Evolutionary conservation across 2,888 invertebrate species (phyloP).

Genomic region (Microctonus brassicae): DNA sequence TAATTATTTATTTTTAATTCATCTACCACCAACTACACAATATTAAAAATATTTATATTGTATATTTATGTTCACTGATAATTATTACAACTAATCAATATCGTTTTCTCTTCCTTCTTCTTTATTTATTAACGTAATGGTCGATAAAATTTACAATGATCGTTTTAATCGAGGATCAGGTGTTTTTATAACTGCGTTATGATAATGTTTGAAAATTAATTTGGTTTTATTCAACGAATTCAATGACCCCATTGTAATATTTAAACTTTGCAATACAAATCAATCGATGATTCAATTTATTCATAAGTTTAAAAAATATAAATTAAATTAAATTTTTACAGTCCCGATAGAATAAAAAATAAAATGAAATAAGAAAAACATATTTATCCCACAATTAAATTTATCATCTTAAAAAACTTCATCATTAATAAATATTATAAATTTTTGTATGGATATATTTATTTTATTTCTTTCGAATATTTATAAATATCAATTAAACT

Average conservation of each 20-base stretch:
- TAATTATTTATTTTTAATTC: neutral
- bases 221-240: slow-evolving; percentile 50
- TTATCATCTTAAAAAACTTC: too few relatives aligned
- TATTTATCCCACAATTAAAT: too few relatives aligned
- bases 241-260: slow-evolving; percentile 49
- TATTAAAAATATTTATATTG: neutral
- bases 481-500: neutral
- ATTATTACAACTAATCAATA: too few relatives aligned
- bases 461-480: neutral
- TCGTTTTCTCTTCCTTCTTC: too few relatives aligned
- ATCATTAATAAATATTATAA: too few relatives aligned
- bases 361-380: neutral
- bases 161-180: slow-evolving; percentile 15
- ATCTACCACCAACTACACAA: neutral
- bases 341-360: neutral
- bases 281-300: neutral
- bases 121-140: too few relatives aligned
- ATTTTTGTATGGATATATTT: neutral
- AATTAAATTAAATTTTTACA: too few relatives aligned
- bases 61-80: too few relatives aligned
- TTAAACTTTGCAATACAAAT: slow-evolving; percentile 56
- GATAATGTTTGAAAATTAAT: slow-evolving; percentile 31
- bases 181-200: slow-evolving; percentile 52
- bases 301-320: neutral
- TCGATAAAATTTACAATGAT: slow-evolving; percentile 35